Evolutionary conservation across 1,140 invertebrate genomes (phyloP).

Genomic region (Popillia japonica): DNA sequence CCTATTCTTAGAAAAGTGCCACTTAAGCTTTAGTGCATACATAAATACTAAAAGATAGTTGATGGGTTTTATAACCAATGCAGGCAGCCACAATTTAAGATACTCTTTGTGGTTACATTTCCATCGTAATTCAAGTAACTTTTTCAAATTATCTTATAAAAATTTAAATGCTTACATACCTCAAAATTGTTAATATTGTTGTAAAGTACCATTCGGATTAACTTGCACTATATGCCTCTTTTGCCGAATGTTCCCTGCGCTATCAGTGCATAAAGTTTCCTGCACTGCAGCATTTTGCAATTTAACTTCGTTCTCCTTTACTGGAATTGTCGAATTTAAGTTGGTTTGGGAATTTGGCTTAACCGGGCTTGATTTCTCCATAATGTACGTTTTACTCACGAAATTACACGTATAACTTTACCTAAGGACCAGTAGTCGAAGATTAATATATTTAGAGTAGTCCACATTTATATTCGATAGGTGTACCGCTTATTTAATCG

Average conservation of each 20-base stretch:
- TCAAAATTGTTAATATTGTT: neutral
- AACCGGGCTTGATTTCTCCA: neutral
- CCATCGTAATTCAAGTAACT: too few relatives aligned
- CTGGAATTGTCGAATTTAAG: neutral
- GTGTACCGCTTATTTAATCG: neutral
- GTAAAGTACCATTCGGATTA: neutral
- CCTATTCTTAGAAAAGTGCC: too few relatives aligned
- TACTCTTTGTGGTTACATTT: too few relatives aligned
- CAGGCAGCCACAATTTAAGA: too few relatives aligned
- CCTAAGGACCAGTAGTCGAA: neutral
- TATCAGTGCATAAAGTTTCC: too few relatives aligned
- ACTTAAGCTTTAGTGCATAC: too few relatives aligned
- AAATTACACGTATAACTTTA: neutral
- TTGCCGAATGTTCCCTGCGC: neutral
- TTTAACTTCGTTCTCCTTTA: neutral
- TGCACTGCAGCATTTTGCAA: neutral
- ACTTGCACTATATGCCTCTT: slow-evolving; percentile 11
- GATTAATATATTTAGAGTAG: neutral
- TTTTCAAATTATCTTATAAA: too few relatives aligned
- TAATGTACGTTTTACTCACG: neutral
- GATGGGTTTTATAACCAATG: too few relatives aligned
- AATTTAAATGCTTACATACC: too few relatives aligned
- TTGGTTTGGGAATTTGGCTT: neutral
- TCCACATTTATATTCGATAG: neutral
- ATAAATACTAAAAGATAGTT: too few relatives aligned